A percentile compares a stretch with the other conserved stretches of the same genome.
Conservation (phyloP, 1,140 invertebrate species). For the Lepidurus couesii region DNA sequence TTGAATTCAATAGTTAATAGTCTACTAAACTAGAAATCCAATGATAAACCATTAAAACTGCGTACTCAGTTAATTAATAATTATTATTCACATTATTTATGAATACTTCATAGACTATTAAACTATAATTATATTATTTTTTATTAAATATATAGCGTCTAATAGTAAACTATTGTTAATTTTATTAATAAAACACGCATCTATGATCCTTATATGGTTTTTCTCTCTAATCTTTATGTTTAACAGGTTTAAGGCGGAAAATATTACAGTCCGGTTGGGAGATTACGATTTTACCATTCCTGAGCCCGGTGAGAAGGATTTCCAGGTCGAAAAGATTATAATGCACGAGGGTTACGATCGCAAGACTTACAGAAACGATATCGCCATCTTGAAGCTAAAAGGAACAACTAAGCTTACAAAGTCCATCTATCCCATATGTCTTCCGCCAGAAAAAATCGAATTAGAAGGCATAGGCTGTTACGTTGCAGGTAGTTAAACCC, state of each 20-base stretch:
- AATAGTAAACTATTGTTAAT: no score
- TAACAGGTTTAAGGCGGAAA: conserved; percentile 38
- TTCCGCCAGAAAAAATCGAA: conserved; percentile 44
- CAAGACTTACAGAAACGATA: conserved; percentile 43
- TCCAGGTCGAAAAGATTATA: conserved; percentile 36
- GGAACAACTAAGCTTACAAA: conserved; percentile 37
- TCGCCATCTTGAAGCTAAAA: conserved; percentile 41
- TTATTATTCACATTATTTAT: no score
- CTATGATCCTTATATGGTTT: background rate
- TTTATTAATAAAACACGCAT: background rate
- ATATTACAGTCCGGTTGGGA: conserved; percentile 41
- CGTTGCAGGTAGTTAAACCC: conserved; percentile 47
- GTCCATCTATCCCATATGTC: conserved; percentile 40
- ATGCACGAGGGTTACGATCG: conserved; percentile 40
- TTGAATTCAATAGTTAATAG: background rate
- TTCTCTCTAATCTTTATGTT: background rate
- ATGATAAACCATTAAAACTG: background rate
- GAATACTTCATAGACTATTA: no score
- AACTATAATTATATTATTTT: no score
- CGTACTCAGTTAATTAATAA: background rate
- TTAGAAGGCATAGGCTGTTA: conserved; percentile 34
- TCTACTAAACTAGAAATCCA: background rate
- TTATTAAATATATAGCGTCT: no score
- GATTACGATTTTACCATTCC: conserved; percentile 41
- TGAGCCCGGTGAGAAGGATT: conserved; percentile 37